A percentile compares a stretch with the other conserved stretches of the same genome.
Conservation (phyloP, 2,797 vertebrate species). For the Centropyge bicolor region DNA sequence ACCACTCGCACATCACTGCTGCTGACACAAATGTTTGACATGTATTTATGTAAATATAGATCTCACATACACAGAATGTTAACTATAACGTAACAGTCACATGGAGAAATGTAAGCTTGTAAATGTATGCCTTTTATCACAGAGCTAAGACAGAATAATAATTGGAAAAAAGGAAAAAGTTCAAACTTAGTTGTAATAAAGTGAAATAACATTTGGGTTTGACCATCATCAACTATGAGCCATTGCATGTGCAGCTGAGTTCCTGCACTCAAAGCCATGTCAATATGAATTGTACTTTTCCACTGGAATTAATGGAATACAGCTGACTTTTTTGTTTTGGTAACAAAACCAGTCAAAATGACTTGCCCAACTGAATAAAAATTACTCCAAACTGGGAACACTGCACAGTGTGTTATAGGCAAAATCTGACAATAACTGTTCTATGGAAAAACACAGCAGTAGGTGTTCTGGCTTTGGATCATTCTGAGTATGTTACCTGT, state of each 20-base stretch:
- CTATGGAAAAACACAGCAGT: neutral
- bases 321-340: too few species aligned
- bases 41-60: too few species aligned
- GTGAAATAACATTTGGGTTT: neutral
- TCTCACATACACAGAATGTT: neutral
- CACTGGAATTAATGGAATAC: too few species aligned
- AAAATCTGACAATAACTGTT: neutral
- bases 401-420: too few species aligned
- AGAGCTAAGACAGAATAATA: neutral
- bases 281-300: too few species aligned
- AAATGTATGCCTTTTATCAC: neutral
- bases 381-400: too few species aligned
- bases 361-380: too few species aligned
- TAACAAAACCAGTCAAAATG: too few species aligned
- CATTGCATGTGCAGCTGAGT: too few species aligned
- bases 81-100: neutral
- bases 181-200: too few species aligned
- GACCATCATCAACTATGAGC: too few species aligned
- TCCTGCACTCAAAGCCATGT: too few species aligned
- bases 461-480: neutral
- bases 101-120: neutral
- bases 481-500: constrained; percentile 81
- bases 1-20: constrained; percentile 87
- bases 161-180: neutral
- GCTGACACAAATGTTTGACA: constrained; percentile 27